These are phyloP conservation scores for Sebastes ruberrimus DNA, from an alignment of 2,797 vertebrate species.

Conservation along the genomic window DNA sequence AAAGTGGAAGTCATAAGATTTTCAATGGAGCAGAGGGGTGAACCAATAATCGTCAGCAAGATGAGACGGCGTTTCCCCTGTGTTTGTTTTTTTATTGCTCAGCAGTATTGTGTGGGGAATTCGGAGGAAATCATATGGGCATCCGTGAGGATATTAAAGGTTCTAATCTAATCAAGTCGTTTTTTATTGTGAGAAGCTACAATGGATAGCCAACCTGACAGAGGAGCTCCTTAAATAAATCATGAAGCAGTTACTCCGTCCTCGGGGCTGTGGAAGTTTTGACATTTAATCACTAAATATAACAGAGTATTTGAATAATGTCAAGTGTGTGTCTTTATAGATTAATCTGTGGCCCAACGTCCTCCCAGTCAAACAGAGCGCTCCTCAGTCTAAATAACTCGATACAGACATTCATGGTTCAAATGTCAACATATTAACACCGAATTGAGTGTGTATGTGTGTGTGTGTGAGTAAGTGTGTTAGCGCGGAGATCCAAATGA, in stretches of 20 bases:
- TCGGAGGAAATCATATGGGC: constrained; percentile 7
- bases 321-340: constrained; percentile 56
- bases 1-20: constrained; percentile 16
- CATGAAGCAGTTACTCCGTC: constrained; percentile 32
- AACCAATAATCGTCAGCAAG: neutral
- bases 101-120: constrained; percentile 8
- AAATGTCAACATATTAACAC: constrained; percentile 68
- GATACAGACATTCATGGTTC: constrained; percentile 36
- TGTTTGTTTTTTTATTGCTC: constrained; percentile 36
- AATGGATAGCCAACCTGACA: constrained; percentile 38
- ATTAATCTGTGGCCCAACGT: constrained; percentile 38
- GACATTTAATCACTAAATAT: constrained; percentile 72
- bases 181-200: constrained; percentile 1
- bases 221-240: constrained; percentile 42
- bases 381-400: constrained; percentile 33
- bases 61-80: neutral
- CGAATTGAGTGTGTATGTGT: constrained; percentile 8
- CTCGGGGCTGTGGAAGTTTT: constrained; percentile 37
- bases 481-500: constrained; percentile 51
- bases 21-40: neutral
- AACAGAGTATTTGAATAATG: constrained; percentile 52
- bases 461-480: constrained; percentile 11
- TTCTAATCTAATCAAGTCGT: constrained; percentile 40
- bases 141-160: constrained; percentile 42
- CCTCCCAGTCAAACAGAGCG: constrained; percentile 20